Conservation (phyloP, 2,888 invertebrate genomes). For the Ophion ventricosus region DNA sequence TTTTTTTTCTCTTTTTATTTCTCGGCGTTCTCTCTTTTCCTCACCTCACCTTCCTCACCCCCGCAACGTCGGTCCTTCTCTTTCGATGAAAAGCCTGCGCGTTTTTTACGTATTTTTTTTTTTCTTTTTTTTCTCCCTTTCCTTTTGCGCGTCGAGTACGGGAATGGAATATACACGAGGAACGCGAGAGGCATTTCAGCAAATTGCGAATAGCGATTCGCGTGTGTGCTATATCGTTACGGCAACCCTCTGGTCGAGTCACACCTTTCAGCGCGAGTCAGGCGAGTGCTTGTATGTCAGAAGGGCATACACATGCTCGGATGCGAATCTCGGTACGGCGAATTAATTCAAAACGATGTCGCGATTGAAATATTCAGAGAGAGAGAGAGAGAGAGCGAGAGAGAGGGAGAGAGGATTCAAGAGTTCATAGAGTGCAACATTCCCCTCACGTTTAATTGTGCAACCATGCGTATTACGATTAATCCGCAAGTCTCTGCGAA, state of each 20-base stretch:
- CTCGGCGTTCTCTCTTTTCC: conserved; percentile 15
- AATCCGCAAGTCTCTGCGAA: background rate
- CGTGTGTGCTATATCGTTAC: conserved; percentile 12
- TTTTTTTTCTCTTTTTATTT: conserved; percentile 23
- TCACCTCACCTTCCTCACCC: conserved; percentile 7
- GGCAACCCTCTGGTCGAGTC: conserved; percentile 13
- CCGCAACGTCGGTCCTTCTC: conserved; percentile 1
- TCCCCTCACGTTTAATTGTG: background rate
- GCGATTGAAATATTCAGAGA: background rate
- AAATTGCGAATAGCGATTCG: conserved; percentile 61
- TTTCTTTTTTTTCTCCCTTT: background rate
- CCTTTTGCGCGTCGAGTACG: background rate
- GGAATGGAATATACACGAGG: background rate
- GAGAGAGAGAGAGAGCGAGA: background rate
- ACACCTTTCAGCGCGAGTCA: background rate
- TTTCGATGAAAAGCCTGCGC: conserved; percentile 23
- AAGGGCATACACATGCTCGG: background rate
- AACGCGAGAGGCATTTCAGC: conserved; percentile 40
- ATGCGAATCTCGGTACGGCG: background rate
- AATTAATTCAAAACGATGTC: conserved; percentile 1
- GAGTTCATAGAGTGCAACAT: background rate
- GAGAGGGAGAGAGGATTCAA: background rate
- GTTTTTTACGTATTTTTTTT: background rate
- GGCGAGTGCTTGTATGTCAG: background rate
- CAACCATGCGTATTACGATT: background rate